Conservation (phyloP, 2,113 vertebrate species). For the Malaclemys terrapin region DNA sequence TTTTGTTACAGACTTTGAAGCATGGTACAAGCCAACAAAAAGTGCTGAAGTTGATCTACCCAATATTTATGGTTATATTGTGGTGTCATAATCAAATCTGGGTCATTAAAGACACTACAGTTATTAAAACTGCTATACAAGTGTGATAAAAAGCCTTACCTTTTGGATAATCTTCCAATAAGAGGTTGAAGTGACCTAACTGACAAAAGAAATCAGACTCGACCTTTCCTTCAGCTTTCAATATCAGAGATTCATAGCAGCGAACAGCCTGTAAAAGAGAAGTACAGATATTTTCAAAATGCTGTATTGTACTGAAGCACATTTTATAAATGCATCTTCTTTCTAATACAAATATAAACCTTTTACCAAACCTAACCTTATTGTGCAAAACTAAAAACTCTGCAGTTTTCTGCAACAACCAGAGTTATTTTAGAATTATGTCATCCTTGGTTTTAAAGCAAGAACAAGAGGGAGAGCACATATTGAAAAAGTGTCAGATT, state of each 20-base stretch:
- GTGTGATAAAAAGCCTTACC: slow-evolving; percentile 82
- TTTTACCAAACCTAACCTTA: background rate
- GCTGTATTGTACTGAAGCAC: background rate
- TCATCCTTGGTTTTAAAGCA: background rate
- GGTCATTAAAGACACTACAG: slow-evolving; percentile 6
- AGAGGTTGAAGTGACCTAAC: slow-evolving; percentile 98
- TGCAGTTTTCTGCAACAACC: background rate
- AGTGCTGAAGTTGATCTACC: background rate
- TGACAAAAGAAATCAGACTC: slow-evolving; percentile 99
- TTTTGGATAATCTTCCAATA: slow-evolving; percentile 99
- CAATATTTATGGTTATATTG: background rate
- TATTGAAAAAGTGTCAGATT: background rate
- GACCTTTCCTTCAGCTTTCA: slow-evolving; percentile 99
- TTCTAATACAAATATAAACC: background rate
- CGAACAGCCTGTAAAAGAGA: slow-evolving; percentile 89
- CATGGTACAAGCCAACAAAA: rapidly evolving
- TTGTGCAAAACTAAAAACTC: background rate
- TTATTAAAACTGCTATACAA: slow-evolving; percentile 31
- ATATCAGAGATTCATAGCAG: slow-evolving; percentile 96
- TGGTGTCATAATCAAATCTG: background rate
- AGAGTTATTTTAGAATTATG: background rate
- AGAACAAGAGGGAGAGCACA: background rate
- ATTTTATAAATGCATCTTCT: slow-evolving; percentile 12
- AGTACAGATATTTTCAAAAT: slow-evolving; percentile 65
- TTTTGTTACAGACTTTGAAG: background rate